Base-by-base conservation (phyloP, 2,797 vertebrate genomes). In the Pipistrellus kuhlii region DNA sequence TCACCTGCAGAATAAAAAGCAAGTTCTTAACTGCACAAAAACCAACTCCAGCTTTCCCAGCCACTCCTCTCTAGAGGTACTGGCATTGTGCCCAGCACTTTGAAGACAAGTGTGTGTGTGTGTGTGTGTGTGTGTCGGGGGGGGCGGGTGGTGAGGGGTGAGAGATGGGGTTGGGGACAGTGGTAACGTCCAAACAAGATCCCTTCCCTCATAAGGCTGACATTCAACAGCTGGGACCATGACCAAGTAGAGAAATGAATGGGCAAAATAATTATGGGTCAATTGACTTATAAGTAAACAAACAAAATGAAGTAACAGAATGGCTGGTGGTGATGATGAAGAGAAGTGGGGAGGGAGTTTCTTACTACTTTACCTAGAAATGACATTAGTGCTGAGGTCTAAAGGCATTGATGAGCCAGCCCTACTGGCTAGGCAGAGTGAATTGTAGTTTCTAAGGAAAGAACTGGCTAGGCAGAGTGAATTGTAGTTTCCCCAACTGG, bases 381-480 rank as follows among this genome's bases (percentile, higher is more conserved):
- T 75, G 57, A 78, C 23, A 46, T 44, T 30, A 68, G 55, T 78
- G 23, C 68, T 84, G 72, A 80, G 18, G 18, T 57, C 73, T 81
- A 21, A 73, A 82, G 23, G 8, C 30, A 13, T 2, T 7, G 7
- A 55, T 17, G n/a, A 85, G 21, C 64, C 62, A 62, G 62, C 9
- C 59, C n/a, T 71, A 41, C 25, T 62, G 76, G 53, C 75, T 75
- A 66, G 66, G 76, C 11, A 2, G 30, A 64, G 23, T 12, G 35
- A 69, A 57, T 15, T 48, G 30, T 13, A 48, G 4, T 78, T 83
- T 18, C 17, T 95, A 71, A 96, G 38, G 32, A 88, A 88, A 88
- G 25, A 53, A 55, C 25, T 62, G 76, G 53, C 75, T 75, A 66
- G 66, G 76, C 11, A 2, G 30, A 64, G 23, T 12, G 35, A 69